Evolutionary conservation across 1,140 invertebrate genomes (phyloP).

Genomic region (Gryon sp.): DNA sequence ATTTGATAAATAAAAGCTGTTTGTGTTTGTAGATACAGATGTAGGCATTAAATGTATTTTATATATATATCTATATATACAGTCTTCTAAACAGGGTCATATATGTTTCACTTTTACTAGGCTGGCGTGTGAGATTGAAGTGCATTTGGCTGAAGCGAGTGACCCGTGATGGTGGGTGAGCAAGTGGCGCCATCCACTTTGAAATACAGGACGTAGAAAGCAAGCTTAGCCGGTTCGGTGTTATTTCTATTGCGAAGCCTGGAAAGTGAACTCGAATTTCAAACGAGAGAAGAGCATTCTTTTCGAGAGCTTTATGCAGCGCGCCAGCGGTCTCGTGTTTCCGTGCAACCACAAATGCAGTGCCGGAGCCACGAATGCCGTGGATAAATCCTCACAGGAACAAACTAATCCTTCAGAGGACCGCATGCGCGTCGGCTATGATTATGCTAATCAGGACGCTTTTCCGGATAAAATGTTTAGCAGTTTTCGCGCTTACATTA

Average conservation of each 20-base stretch:
- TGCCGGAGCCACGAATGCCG: slow-evolving; percentile 18
- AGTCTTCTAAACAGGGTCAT: too few relatives aligned
- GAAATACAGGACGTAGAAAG: slow-evolving; percentile 39
- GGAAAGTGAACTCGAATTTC: slow-evolving; percentile 58
- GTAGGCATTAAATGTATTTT: too few relatives aligned
- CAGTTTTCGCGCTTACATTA: slow-evolving; percentile 33
- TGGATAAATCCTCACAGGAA: slow-evolving; percentile 48
- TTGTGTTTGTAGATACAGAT: too few relatives aligned
- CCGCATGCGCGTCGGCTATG: slow-evolving; percentile 40
- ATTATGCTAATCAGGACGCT: slow-evolving; percentile 59
- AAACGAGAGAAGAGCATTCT: slow-evolving; percentile 42
- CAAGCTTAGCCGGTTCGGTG: slow-evolving; percentile 38
- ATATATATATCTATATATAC: too few relatives aligned
- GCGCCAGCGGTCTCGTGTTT: slow-evolving; percentile 41
- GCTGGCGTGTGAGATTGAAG: slow-evolving; percentile 45
- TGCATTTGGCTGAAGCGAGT: slow-evolving; percentile 52
- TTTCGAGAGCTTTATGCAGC: slow-evolving; percentile 43
- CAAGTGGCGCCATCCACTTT: slow-evolving; percentile 50
- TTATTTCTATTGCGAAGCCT: slow-evolving; percentile 52
- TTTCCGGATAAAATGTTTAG: slow-evolving; percentile 54
- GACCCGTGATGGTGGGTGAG: slow-evolving; percentile 58
- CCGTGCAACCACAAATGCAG: slow-evolving; percentile 44
- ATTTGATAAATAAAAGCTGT: too few relatives aligned
- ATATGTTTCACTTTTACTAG: too few relatives aligned
- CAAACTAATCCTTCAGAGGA: slow-evolving; percentile 48